These are phyloP conservation scores for Xenopus laevis DNA, from an alignment of 2,113 vertebrate genomes.

Conservation along the genomic window DNA sequence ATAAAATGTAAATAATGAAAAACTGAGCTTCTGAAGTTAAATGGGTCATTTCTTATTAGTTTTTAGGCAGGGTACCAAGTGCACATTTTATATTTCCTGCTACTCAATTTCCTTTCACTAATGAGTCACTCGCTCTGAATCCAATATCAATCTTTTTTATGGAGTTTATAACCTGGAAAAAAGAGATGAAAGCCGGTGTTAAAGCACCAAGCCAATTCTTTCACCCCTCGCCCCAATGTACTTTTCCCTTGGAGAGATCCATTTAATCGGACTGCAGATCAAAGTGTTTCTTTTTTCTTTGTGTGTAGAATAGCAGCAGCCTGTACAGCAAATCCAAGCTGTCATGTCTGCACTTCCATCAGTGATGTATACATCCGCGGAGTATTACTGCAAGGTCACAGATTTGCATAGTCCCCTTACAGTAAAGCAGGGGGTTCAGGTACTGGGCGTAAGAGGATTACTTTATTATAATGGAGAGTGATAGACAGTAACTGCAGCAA, in stretches of 20 bases:
- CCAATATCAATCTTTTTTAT: conserved; percentile 5
- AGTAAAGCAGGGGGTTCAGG: neutral
- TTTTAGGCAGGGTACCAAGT: conserved; percentile 12
- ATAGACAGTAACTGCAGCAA: conserved; percentile 24
- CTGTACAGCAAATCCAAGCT: neutral
- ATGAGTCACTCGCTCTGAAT: conserved; percentile 18
- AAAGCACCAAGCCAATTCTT: neutral
- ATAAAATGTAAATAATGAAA: neutral
- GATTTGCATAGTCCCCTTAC: neutral
- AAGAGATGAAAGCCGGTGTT: conserved; percentile 15
- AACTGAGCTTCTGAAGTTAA: neutral
- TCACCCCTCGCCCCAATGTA: neutral
- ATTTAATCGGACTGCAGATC: conserved; percentile 27
- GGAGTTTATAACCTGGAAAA: neutral
- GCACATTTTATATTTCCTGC: conserved; percentile 15
- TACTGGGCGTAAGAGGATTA: neutral
- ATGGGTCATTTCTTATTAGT: conserved; percentile 7
- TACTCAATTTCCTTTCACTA: conserved; percentile 22
- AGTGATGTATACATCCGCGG: neutral
- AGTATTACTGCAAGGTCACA: neutral
- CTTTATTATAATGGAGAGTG: neutral
- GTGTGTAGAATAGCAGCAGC: neutral
- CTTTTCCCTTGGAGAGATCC: conserved; percentile 17
- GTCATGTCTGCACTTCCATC: neutral
- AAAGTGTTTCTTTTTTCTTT: conserved; percentile 20